Conservation (phyloP, 2,113 vertebrate species). For the Desmodus rotundus region DNA sequence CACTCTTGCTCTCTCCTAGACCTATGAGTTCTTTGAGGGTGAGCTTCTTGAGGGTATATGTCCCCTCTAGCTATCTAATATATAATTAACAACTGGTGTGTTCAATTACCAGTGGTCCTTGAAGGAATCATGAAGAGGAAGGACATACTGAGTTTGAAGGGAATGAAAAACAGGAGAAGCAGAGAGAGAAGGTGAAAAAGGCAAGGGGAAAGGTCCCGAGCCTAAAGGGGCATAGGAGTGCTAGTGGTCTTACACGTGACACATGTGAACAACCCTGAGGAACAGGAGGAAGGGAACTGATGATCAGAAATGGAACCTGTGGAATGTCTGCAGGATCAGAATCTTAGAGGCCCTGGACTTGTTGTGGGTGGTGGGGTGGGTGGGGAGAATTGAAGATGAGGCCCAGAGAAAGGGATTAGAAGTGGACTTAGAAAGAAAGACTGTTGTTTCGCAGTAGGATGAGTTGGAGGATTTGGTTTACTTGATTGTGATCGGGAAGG, state of each 20-base stretch:
- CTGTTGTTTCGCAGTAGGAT: background rate
- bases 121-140: conserved; percentile 1
- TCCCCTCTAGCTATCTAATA: background rate
- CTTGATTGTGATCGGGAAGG: background rate
- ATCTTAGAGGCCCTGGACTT: background rate
- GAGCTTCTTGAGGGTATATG: background rate
- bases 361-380: background rate
- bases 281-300: background rate
- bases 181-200: conserved; percentile 9
- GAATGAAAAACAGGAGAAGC: background rate
- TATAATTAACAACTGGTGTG: background rate
- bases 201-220: background rate
- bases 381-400: background rate
- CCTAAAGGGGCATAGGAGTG: background rate
- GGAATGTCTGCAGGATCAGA: background rate
- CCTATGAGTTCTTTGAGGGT: background rate
- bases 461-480: background rate
- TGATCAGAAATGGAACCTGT: background rate
- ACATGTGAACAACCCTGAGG: background rate
- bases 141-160: conserved; percentile 32
- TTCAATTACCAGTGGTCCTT: conserved; percentile 17
- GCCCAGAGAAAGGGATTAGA: background rate
- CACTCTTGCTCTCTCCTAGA: background rate
- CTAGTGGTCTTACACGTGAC: background rate
- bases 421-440: background rate